These are phyloP conservation scores for Drosophila arizonae DNA, from an alignment of 1,140 invertebrate species.

Conservation along the genomic window DNA sequence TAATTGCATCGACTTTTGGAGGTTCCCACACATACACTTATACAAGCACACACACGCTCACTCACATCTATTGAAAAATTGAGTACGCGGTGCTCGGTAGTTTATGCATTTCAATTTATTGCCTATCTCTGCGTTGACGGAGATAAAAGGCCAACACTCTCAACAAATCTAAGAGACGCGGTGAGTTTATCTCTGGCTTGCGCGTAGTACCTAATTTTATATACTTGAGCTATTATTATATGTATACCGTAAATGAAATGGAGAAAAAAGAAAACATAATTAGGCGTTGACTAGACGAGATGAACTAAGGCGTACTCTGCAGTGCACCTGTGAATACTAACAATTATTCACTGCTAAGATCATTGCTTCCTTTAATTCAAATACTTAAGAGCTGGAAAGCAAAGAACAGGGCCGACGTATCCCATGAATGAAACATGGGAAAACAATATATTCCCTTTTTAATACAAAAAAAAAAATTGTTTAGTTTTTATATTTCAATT, in stretches of 20 bases:
- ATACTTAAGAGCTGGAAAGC: no score
- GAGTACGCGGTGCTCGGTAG: conserved; percentile 7
- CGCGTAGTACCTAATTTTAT: conserved; percentile 20
- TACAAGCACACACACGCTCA: not conserved
- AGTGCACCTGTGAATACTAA: no score
- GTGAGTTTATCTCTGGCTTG: not conserved
- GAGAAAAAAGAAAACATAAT: not conserved
- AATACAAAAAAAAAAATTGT: no score
- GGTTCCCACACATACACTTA: conserved; percentile 10
- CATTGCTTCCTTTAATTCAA: no score
- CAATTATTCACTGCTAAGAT: no score
- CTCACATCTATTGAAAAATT: not conserved
- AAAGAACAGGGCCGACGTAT: no score
- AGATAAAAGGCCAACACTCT: conserved; percentile 14
- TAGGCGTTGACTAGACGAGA: not conserved
- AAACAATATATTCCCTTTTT: no score
- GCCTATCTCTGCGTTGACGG: conserved; percentile 22
- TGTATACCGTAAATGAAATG: not conserved
- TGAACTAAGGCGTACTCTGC: not conserved
- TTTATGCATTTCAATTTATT: conserved; percentile 20
- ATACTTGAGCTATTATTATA: conserved; percentile 46
- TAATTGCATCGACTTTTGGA: conserved; percentile 43
- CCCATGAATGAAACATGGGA: no score
- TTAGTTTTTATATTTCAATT: no score
- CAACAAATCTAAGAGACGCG: conserved; percentile 6